Evolutionary conservation across 1,140 invertebrate genomes (phyloP).

Genomic region (Caenorhabditis latens): DNA sequence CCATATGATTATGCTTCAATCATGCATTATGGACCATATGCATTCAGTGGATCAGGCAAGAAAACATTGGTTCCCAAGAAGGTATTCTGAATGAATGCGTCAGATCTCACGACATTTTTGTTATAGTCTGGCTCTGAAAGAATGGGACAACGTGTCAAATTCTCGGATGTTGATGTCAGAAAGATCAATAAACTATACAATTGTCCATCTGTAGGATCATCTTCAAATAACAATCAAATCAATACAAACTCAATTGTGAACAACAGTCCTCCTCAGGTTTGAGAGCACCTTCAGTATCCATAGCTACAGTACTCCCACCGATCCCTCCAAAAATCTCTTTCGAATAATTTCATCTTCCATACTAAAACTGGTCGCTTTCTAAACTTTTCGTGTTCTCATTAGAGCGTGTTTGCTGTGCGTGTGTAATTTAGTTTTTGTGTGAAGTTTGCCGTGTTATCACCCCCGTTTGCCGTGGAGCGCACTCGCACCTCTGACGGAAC

Average conservation of each 20-base stretch:
- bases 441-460: neutral
- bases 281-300: neutral
- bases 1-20: conserved; percentile 79
- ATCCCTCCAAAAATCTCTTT: too few relatives aligned
- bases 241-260: neutral
- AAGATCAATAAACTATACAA: conserved; percentile 80
- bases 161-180: conserved; percentile 79
- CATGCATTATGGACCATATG: conserved; percentile 81
- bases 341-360: too few relatives aligned
- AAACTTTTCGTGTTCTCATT: neutral
- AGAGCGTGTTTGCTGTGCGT: neutral
- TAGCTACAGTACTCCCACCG: too few relatives aligned
- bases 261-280: conserved; percentile 48
- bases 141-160: conserved; percentile 79
- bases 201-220: conserved; percentile 68
- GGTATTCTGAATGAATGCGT: conserved; percentile 40
- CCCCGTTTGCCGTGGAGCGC: neutral
- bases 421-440: neutral
- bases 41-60: conserved; percentile 80
- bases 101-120: too few relatives aligned
- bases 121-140: conserved; percentile 69
- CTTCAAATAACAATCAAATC: conserved; percentile 52
- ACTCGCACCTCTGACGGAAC: neutral
- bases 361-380: too few relatives aligned
- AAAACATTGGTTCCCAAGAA: conserved; percentile 80